phyloP scores from a whole-genome alignment of 2,113 vertebrate species.

The Siniperca knerii region DNA sequence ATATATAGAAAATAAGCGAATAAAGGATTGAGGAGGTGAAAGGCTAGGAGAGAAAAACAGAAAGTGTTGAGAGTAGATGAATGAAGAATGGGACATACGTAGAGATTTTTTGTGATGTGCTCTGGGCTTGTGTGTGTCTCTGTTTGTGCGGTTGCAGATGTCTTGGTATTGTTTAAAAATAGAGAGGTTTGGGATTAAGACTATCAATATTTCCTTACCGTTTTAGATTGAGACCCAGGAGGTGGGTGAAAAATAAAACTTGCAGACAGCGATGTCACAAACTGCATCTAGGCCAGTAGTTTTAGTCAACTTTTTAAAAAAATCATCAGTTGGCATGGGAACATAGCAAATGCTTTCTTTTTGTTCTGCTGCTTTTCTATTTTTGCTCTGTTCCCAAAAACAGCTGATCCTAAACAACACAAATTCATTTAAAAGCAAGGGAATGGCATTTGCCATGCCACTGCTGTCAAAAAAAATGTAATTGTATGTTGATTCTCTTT shows the following conservation, averaged over 20 bases:
- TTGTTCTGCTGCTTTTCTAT: neutral
- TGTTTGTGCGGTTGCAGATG: conserved; percentile 11
- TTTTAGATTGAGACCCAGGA: conserved; percentile 34
- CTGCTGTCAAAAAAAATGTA: conserved; percentile 29
- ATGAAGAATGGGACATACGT: conserved; percentile 7
- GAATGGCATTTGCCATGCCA: conserved; percentile 1
- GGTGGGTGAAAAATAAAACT: conserved; percentile 15
- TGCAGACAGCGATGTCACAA: conserved; percentile 37
- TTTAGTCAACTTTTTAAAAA: conserved; percentile 36
- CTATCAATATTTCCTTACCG: conserved; percentile 32
- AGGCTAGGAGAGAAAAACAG: neutral
- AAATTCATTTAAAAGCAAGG: conserved; percentile 3
- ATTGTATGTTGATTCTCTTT: conserved; percentile 22
- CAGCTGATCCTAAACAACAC: conserved; percentile 21
- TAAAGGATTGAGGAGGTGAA: neutral
- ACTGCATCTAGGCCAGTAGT: conserved; percentile 38
- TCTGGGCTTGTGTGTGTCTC: conserved; percentile 7
- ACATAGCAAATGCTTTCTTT: conserved; percentile 3
- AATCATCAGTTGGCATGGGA: conserved; percentile 25
- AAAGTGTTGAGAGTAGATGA: conserved; percentile 12
- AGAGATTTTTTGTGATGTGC: conserved; percentile 10
- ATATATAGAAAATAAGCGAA: conserved; percentile 16
- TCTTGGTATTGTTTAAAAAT: conserved; percentile 34
- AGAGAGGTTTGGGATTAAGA: conserved; percentile 43
- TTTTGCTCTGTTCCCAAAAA: neutral